Evolutionary conservation across 2,113 vertebrate species (phyloP).

Genomic region (Amazona vittata): DNA sequence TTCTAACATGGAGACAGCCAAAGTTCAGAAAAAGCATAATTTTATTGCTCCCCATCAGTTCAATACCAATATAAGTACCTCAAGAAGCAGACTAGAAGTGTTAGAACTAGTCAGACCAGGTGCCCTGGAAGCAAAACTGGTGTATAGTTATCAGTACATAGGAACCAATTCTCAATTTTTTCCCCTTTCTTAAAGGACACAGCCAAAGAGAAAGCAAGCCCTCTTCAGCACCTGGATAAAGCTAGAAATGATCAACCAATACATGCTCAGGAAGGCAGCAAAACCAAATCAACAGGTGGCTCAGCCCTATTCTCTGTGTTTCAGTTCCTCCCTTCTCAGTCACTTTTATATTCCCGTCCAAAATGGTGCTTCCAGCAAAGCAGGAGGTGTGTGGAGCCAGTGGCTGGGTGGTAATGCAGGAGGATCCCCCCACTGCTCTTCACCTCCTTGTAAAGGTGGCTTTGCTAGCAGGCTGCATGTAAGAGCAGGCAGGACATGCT

Average conservation of each 20-base stretch:
- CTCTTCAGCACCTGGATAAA: background rate
- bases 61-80: accelerated
- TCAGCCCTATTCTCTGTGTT: background rate
- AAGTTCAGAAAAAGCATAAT: background rate
- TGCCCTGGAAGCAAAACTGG: background rate
- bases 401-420: background rate
- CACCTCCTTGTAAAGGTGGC: background rate
- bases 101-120: background rate
- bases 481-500: background rate
- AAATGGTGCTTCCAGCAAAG: background rate
- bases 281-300: background rate
- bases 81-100: background rate
- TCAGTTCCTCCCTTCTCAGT: background rate
- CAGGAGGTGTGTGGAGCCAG: background rate
- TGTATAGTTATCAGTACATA: background rate
- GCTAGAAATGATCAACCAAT: background rate
- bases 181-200: too few relatives aligned
- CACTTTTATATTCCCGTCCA: background rate
- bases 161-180: background rate
- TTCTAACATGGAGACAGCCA: background rate
- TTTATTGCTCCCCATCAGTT: background rate
- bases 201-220: background rate
- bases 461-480: background rate
- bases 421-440: background rate
- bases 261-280: background rate